Base-by-base conservation (phyloP, 2,797 vertebrate genomes). In the Eptatretus atami region DNA sequence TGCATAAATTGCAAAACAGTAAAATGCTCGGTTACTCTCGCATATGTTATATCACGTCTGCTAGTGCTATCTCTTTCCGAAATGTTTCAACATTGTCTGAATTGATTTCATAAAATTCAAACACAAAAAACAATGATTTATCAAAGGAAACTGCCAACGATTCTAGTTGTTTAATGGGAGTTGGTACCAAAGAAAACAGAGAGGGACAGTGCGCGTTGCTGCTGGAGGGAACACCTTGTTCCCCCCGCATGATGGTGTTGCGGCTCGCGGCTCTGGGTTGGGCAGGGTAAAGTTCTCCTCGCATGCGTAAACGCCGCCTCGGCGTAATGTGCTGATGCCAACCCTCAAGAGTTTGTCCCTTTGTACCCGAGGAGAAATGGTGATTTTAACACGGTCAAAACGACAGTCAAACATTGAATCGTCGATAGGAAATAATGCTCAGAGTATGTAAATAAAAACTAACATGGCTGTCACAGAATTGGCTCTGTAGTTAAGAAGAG, bases 291-390 rank as follows among this genome's bases (percentile, higher is more conserved):
- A 83, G 84, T 68, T 84, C 82, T 63, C 73, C 69, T 44, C 76
- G 81, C 76, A 66, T 81, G 76, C n/a, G 68, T 80, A 84, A 15
- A 93, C 84, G 0, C 88, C 83, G 0, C n/a, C n/a, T 98, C 92
- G 0, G 76, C 73, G 0, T 86, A 98, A 13, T 71, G 78, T 65
- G 90, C 83, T 0, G 82, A 82, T 63, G 81, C 70, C 1, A 85
- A 74, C 25, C 25, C 85, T 83, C 67, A 78, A 72, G 6, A 95
- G 73, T 52, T 71, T 61, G 10, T 9, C 10, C 55, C 55, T 60
- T 10, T 68, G 15, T 77, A 76, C 69, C 82, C 90, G 94, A 73
- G 53, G 13, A 53, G 53, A 13, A 14, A 19, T 53, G 63, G 44
- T 14, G 3, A 9, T 5, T 12, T 12, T 65, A 19, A 12, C 52